Conservation (phyloP, 2,113 vertebrate species). For the Pachycephala philippinensis region DNA sequence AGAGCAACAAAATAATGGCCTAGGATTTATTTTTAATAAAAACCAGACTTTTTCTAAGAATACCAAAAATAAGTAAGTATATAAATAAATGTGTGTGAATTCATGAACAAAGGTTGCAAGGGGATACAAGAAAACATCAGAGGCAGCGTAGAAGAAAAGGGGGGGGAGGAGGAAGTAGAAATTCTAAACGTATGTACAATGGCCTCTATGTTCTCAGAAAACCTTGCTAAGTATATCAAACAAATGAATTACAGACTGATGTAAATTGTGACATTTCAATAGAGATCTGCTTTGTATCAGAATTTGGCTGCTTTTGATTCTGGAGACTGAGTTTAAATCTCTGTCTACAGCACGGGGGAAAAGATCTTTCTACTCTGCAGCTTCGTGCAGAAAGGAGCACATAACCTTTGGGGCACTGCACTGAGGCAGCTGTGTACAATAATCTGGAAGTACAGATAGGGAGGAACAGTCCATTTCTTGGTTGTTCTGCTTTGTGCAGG, state of each 20-base stretch:
- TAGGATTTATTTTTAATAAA: conserved; percentile 20
- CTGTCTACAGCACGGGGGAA: rapidly evolving
- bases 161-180: neutral
- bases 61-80: neutral
- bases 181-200: rapidly evolving
- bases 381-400: neutral
- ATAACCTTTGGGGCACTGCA: neutral
- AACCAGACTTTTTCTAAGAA: neutral
- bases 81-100: neutral
- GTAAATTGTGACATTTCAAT: neutral
- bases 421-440: neutral
- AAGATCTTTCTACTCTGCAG: neutral
- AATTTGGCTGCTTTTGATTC: neutral
- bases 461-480: neutral
- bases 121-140: neutral
- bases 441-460: neutral
- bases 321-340: neutral
- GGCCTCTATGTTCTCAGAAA: rapidly evolving
- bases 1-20: conserved; percentile 22
- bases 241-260: neutral
- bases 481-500: neutral
- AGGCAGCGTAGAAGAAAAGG: neutral
- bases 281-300: neutral
- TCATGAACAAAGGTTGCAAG: neutral
- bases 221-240: neutral